These are phyloP conservation scores for Agriotes lineatus DNA, from an alignment of 2,888 invertebrate genomes.

Conservation along the genomic window DNA sequence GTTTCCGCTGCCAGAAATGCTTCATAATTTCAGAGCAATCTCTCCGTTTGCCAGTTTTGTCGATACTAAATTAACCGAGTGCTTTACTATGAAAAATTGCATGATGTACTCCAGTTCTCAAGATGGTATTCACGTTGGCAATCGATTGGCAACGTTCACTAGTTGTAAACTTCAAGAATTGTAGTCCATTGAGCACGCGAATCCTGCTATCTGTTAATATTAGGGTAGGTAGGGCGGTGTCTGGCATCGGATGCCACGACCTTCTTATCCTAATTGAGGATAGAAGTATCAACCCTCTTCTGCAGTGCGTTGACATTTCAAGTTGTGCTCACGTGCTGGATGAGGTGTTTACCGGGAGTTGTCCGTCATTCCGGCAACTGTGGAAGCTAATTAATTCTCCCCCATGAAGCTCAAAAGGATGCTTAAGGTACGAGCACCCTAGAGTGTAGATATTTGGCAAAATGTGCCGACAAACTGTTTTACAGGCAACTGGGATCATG, in stretches of 20 bases:
- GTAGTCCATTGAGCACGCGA: slow-evolving; percentile 22
- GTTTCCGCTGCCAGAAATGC: too few species aligned
- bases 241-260: slow-evolving; percentile 32
- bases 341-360: too few species aligned
- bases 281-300: slow-evolving; percentile 23
- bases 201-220: slow-evolving; percentile 30
- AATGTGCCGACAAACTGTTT: too few species aligned
- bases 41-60: too few species aligned
- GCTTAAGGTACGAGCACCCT: background rate
- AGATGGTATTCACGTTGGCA: background rate
- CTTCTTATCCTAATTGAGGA: slow-evolving; percentile 31
- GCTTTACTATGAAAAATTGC: too few species aligned
- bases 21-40: too few species aligned
- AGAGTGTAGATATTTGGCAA: too few species aligned
- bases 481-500: too few species aligned
- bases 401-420: background rate
- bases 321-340: background rate
- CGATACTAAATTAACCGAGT: too few species aligned
- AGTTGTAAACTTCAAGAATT: background rate
- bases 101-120: too few species aligned
- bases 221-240: slow-evolving; percentile 43
- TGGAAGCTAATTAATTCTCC: too few species aligned
- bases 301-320: slow-evolving; percentile 10
- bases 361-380: too few species aligned
- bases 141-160: background rate